Conservation (phyloP, 1,140 invertebrate species). For the Tetramorium parvispinum region DNA sequence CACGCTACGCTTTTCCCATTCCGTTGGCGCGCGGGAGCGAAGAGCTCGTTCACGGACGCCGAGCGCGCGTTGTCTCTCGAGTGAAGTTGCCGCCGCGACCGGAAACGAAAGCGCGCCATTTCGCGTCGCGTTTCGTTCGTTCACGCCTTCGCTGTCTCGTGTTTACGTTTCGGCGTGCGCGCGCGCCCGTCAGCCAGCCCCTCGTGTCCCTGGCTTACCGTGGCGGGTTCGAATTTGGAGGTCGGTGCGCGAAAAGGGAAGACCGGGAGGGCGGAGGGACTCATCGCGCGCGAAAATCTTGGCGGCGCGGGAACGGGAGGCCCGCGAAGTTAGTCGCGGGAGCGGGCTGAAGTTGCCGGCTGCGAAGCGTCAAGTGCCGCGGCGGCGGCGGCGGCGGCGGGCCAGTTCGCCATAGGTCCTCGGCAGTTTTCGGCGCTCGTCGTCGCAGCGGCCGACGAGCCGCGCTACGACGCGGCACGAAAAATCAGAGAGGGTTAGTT, state of each 20-base stretch:
- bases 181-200: too few species aligned
- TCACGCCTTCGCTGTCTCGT: neutral
- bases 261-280: too few species aligned
- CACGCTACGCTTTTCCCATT: constrained; percentile 26
- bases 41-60: neutral
- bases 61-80: neutral
- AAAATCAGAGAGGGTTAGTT: constrained; percentile 40
- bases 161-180: constrained; percentile 14
- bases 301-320: neutral
- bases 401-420: neutral
- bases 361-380: neutral
- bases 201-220: neutral
- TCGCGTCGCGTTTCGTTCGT: neutral
- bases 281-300: too few species aligned
- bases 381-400: neutral
- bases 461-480: constrained; percentile 12
- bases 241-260: too few species aligned
- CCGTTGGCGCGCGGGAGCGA: neutral
- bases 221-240: neutral
- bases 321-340: neutral
- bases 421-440: constrained; percentile 44
- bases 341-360: constrained; percentile 25
- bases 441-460: constrained; percentile 10
- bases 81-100: neutral
- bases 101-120: neutral